Evolutionary conservation across 2,888 invertebrate genomes (phyloP), one percentile per base, ranked within the genome.

Genomic region (Nephrotoma appendiculata): DNA sequence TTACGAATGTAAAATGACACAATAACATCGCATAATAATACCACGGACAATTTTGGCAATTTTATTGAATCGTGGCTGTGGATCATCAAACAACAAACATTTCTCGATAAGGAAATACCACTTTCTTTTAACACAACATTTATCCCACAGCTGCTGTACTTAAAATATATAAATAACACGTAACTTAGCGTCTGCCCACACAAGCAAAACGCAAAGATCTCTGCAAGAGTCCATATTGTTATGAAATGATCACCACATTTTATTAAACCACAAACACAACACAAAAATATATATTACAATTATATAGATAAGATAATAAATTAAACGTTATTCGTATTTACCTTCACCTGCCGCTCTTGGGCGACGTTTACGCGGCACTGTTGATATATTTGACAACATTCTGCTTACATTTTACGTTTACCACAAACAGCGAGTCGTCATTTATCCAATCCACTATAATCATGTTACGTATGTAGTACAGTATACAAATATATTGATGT

Each of bases 301-400:
- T 6, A 52, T 15, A 52, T 9, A 44, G 44, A 44, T 44, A 44
- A 9, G 31, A 31, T 31, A 31, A 31, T 31, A 9, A 15, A 15
- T 52, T 52, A 15, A 52, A 52, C 6, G 52, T 15, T 15, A 15
- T 15, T 6, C 15, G n/a, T 83, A 83, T 84, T 15, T 85, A 85
- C 85, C 85, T 89, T 91, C 91, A 87, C 91, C 91, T 45, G 89
- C 90, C 52, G 87, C 91, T 43, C 91, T 90, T n/a, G 91, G 91
- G 52, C 91, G 89, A 42, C 92, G 89, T 88, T 90, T 90, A 87
- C 91, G 90, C 85, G 91, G 91, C 88, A 91, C 88, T 44, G 91
- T 91, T 86, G 90, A 89, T 19, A 85, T 44, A 45, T 44, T 85
- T 19, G 85, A 85, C 85, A 85, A 42, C 43, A 42, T 84, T 84